A percentile compares a stretch with the other conserved stretches of the same genome.
phyloP scores from a whole-genome alignment of 2,113 vertebrate genomes.

The Pachycephala philippinensis region DNA sequence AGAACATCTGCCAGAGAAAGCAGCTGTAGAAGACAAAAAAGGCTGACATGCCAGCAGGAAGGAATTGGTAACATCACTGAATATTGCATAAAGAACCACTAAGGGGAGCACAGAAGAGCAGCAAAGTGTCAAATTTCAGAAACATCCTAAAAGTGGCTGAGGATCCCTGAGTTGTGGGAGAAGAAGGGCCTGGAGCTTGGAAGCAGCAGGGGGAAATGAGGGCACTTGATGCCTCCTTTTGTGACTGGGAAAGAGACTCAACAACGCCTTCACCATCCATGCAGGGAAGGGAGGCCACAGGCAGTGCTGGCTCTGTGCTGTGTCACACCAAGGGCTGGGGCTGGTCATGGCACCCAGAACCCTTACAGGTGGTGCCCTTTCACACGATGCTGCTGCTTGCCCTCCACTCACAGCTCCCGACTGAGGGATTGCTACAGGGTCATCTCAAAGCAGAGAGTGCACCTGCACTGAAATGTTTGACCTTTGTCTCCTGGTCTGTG shows the following conservation, averaged over 20 bases:
- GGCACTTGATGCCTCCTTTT: not conserved
- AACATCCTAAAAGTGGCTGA: not conserved
- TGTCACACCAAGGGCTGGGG: not conserved
- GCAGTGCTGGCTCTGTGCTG: not conserved
- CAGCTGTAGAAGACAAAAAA: not conserved
- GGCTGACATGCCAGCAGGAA: not conserved
- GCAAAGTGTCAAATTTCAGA: not conserved
- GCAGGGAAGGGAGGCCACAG: not conserved
- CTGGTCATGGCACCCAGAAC: not conserved
- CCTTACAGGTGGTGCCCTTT: accelerated
- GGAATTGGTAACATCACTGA: accelerated
- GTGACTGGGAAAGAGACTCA: accelerated
- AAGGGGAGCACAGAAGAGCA: not conserved
- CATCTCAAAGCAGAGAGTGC: not conserved
- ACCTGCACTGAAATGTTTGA: accelerated
- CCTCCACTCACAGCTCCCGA: not conserved
- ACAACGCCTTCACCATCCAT: accelerated
- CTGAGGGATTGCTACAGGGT: accelerated
- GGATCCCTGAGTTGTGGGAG: not conserved
- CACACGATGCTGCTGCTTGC: accelerated
- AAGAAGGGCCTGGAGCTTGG: not conserved
- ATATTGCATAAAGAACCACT: not conserved
- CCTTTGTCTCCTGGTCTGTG: not conserved
- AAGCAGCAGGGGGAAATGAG: not conserved
- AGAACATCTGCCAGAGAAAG: not conserved